Base-by-base conservation (phyloP, 1,140 invertebrate genomes). In the Musca vetustissima region DNA sequence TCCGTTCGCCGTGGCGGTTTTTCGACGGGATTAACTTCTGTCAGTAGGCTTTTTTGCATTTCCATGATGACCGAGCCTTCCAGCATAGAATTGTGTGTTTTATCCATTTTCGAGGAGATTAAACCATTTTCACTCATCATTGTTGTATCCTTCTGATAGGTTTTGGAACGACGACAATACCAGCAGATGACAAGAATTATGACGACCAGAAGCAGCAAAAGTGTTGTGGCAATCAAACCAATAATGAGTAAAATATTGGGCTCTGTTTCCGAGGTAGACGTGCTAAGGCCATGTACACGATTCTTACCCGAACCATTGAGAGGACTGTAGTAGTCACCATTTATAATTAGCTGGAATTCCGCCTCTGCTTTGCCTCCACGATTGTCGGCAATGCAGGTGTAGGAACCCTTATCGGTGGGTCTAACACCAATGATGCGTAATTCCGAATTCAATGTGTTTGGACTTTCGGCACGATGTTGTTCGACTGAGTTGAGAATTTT, bases 351-450 rank as follows among this genome's bases (percentile, higher is more conserved):
- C n/a, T 77, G 73, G 52, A 79, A 79, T 64, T 82, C 79, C 87
- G 93, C 67, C 85, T 88, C 91, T 47, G 91, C 90, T 9, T 89
- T 87, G 0, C 95, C 96, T 1, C 92, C 95, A 0, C 89, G 86
- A 82, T 95, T 98, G 67, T 90, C 90, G 0, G 93, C 94, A 7
- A 91, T 86, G 74, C 95, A 98, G n/a, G 89, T 87, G 79, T 97
- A 98, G 61, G 93, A 89, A 0, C 95, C 96, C 73, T 89, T 89
- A 82, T 98, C 95, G 9, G 90, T 87, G 17, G 84, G 84, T 8
- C 85, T 85, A 0, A 92, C 87, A 57, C 91, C 87, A 0, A 87
- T 83, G 25, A 95, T 90, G 1, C 92, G 93, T 32, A 94, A 82
- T 83, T 95, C 81, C 1, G 80, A 81, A 21, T 74, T 76, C 15